Percentiles rank a stretch among this genome's conserved stretches.
Conservation (phyloP, 2,797 vertebrate genomes). For the Gallirallus australis region DNA sequence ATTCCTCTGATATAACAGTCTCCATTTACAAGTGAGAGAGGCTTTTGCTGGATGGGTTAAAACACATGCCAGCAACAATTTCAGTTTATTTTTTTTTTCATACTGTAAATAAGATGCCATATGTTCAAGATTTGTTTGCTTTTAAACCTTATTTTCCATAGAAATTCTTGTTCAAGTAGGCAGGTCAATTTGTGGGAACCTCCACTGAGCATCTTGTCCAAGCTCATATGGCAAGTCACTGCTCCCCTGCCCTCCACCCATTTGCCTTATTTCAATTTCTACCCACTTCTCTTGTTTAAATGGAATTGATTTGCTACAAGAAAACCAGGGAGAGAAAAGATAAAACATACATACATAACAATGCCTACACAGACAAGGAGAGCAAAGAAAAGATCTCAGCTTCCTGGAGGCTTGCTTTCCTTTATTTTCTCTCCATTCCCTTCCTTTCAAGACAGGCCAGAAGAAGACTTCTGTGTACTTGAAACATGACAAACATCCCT, state of each 20-base stretch:
- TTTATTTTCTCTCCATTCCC: background rate
- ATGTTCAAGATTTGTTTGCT: background rate
- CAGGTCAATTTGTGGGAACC: background rate
- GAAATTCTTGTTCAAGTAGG: background rate
- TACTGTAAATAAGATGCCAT: background rate
- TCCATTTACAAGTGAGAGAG: background rate
- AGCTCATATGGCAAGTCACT: background rate
- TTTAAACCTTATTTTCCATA: slow-evolving; percentile 6
- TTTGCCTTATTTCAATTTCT: background rate
- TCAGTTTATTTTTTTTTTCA: background rate
- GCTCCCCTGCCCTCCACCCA: background rate
- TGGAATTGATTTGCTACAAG: background rate
- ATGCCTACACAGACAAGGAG: background rate
- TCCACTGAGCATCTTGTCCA: background rate
- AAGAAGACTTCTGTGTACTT: background rate
- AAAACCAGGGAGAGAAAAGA: background rate
- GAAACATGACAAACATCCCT: background rate
- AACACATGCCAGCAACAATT: background rate
- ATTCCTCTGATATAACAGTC: background rate
- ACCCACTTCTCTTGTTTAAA: background rate
- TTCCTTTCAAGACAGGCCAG: background rate
- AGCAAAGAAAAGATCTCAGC: background rate
- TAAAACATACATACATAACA: background rate
- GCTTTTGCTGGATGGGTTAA: background rate
- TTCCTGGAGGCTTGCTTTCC: background rate